phyloP scores from a whole-genome alignment of 2,888 invertebrate genomes.

The Steinernema carpocapsae region DNA sequence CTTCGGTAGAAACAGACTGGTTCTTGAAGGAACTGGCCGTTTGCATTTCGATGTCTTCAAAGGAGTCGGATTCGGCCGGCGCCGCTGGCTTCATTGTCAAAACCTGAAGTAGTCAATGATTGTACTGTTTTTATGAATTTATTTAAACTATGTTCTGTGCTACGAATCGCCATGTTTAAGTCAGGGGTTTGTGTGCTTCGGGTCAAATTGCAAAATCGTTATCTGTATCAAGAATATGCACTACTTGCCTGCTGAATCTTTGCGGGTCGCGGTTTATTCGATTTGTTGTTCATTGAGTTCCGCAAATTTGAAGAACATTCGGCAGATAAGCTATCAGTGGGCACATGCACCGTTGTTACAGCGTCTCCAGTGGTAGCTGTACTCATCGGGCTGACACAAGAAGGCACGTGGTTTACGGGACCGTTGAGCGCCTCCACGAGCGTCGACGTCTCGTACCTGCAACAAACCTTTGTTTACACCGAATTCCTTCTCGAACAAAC shows the following conservation, averaged over 20 bases:
- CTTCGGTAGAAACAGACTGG: background rate
- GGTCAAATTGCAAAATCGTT: no score
- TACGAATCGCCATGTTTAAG: no score
- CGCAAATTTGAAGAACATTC: slow-evolving; percentile 5
- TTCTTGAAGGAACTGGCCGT: slow-evolving; percentile 2
- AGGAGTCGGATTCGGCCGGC: background rate
- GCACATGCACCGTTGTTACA: slow-evolving; percentile 6
- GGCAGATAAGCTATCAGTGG: background rate
- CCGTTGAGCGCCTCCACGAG: slow-evolving; percentile 66
- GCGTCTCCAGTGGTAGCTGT: slow-evolving; percentile 3
- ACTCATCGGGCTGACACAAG: slow-evolving; percentile 26
- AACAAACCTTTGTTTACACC: slow-evolving; percentile 34
- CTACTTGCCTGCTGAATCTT: slow-evolving; percentile 10
- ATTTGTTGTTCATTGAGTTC: background rate
- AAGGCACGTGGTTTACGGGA: slow-evolving; percentile 37
- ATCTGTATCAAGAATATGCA: no score
- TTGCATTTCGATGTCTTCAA: slow-evolving; percentile 14
- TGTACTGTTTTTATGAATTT: background rate
- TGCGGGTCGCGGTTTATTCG: slow-evolving; percentile 9
- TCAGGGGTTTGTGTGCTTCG: no score
- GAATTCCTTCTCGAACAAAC: slow-evolving; percentile 2
- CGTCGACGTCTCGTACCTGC: slow-evolving; percentile 60
- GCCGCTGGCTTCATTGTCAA: slow-evolving; percentile 14
- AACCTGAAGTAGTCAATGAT: background rate
- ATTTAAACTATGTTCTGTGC: no score